phyloP scores from a whole-genome alignment of 2,113 vertebrate genomes.

The Otis tarda region DNA sequence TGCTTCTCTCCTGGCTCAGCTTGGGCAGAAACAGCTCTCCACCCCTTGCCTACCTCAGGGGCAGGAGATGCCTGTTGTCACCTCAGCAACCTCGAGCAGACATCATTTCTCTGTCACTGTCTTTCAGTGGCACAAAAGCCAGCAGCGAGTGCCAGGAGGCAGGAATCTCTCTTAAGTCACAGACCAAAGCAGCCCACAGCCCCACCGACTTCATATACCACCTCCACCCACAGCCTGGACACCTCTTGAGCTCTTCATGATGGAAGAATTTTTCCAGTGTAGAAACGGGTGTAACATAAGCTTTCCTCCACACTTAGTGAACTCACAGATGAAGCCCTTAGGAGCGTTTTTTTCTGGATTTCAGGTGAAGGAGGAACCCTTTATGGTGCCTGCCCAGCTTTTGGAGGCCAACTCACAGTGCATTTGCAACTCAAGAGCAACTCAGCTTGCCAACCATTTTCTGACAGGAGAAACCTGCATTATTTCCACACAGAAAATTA shows the following conservation, averaged over 20 bases:
- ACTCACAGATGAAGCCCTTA: background rate
- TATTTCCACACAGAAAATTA: background rate
- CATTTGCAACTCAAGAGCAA: background rate
- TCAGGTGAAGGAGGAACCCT: background rate
- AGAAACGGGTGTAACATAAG: fast-evolving
- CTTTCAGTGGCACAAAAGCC: fast-evolving
- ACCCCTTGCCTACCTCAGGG: background rate
- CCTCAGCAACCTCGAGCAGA: background rate
- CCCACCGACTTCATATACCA: fast-evolving
- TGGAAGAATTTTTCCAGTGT: background rate
- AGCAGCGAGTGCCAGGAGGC: background rate
- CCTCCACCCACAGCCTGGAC: background rate
- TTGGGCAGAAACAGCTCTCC: background rate
- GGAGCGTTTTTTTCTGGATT: background rate
- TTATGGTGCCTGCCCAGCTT: background rate
- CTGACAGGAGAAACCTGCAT: background rate
- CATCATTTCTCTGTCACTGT: background rate
- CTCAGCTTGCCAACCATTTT: background rate
- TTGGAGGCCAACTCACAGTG: background rate
- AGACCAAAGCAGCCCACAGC: background rate
- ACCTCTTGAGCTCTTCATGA: background rate
- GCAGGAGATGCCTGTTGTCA: background rate
- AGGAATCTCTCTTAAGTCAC: background rate
- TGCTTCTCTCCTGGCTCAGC: background rate
- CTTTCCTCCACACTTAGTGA: background rate